Evolutionary conservation across 2,113 vertebrate genomes (phyloP).

Genomic region (Oryctolagus cuniculus): DNA sequence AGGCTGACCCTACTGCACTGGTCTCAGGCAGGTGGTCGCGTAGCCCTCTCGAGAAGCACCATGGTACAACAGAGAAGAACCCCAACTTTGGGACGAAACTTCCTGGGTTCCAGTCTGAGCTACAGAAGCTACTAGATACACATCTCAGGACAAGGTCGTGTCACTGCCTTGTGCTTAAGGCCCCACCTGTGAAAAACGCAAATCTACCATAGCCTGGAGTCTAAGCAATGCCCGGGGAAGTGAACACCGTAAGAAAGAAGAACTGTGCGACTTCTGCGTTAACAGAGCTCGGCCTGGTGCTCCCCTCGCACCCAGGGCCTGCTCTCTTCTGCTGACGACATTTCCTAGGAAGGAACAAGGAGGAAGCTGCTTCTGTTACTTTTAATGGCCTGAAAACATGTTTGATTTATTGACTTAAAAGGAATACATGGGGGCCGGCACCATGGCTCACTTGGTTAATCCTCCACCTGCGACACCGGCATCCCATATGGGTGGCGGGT

Average conservation of each 20-base stretch:
- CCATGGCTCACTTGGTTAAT: too few species aligned
- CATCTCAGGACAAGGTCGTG: neutral
- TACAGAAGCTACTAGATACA: neutral
- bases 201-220: neutral
- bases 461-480: too few species aligned
- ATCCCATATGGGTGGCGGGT: too few species aligned
- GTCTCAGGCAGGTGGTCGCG: too few species aligned
- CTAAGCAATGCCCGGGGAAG: neutral
- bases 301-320: neutral
- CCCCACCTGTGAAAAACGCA: neutral
- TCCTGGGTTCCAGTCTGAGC: neutral
- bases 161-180: neutral
- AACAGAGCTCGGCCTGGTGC: neutral
- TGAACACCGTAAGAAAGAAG: neutral
- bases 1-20: too few species aligned
- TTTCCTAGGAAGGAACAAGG: neutral
- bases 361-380: neutral
- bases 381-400: neutral
- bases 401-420: constrained; percentile 6
- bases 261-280: neutral
- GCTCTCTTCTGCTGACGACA: too few species aligned
- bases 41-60: neutral
- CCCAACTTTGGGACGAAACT: neutral
- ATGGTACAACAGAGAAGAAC: neutral
- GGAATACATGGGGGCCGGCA: neutral